Evolutionary conservation across 2,113 vertebrate species (phyloP), one percentile per base, ranked within the genome.

Genomic region (Monarcha castaneiventris): DNA sequence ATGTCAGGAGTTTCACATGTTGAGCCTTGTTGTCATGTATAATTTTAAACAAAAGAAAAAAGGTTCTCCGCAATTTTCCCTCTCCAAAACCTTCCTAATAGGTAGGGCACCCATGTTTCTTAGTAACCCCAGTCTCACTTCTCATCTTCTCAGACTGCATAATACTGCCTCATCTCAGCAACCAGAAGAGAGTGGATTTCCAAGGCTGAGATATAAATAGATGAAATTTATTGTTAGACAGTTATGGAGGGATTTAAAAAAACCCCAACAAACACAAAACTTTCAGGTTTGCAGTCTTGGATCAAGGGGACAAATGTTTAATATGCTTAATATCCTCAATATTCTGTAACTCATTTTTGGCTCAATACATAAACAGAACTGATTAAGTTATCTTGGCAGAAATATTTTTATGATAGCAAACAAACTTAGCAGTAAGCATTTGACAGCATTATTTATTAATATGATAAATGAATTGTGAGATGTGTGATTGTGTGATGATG

Each of bases 391-490:
- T 96, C 90, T 90, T 97, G 97, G 97, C 97, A 96, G 92, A 95
- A 98, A 93, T 94, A 89, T 82, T 97, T 97, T 97, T 91, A 94
- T 97, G 87, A 96, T 96, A 93, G 91, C 97, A 96, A 97, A 97
- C 96, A 97, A 98, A 99, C 97, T 98, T 98, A 98, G 97, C 97
- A 97, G 92, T 98, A 98, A 98, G 95, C 97, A 98, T 98, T 98
- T 98, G 98, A 98, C 98, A 98, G 97, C 98, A 97, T 98, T 99
- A 98, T 98, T 98, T 98, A 99, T 99, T 99, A 99, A 99, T 99
- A 98, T 98, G 98, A 98, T 98, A 98, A 99, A 99, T 99, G 98
- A 98, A 99, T 99, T 98, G 98, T 98, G 98, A 98, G 98, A 97
- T 98, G 97, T 98, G 98, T 99, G 98, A 99, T 98, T 99, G 97